Conservation (phyloP, 2,888 invertebrate species). For the Exephanes ischioxanthus region DNA sequence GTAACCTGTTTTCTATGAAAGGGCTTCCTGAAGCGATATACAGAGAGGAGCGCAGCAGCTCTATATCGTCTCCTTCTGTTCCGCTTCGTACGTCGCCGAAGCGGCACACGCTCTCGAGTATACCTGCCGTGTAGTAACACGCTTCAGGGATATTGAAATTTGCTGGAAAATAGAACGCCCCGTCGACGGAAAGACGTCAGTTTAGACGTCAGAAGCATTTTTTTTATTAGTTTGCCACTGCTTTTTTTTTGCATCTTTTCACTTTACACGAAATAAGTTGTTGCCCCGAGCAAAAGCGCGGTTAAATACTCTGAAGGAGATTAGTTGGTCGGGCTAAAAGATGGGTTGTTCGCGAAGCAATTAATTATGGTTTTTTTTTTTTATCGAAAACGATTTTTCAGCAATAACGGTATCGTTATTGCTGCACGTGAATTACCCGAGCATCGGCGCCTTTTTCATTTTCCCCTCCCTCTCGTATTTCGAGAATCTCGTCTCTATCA, state of each 20-base stretch:
- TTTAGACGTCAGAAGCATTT: neutral
- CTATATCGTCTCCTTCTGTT: constrained; percentile 16
- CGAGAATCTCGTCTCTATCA: neutral
- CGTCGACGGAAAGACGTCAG: neutral
- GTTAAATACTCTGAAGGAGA: too few species aligned
- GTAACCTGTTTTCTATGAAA: constrained; percentile 32
- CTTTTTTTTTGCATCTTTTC: neutral
- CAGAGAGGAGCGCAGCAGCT: neutral
- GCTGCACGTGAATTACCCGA: neutral
- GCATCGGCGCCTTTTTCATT: neutral
- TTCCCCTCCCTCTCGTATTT: neutral
- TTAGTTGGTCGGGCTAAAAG: too few species aligned
- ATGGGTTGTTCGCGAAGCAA: too few species aligned
- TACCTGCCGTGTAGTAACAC: constrained; percentile 22
- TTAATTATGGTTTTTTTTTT: too few species aligned
- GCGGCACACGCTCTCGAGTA: constrained; percentile 2
- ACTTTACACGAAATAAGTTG: neutral
- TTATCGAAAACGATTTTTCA: too few species aligned
- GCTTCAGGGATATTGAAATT: constrained; percentile 46
- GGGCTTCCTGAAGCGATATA: constrained; percentile 26
- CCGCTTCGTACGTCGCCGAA: constrained; percentile 9
- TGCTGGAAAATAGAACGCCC: constrained; percentile 29
- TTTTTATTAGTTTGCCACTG: neutral
- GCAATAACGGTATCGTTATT: neutral
- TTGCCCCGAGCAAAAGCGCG: too few species aligned